Evolutionary conservation across 1,140 invertebrate genomes (phyloP).

Genomic region (Patella vulgata): DNA sequence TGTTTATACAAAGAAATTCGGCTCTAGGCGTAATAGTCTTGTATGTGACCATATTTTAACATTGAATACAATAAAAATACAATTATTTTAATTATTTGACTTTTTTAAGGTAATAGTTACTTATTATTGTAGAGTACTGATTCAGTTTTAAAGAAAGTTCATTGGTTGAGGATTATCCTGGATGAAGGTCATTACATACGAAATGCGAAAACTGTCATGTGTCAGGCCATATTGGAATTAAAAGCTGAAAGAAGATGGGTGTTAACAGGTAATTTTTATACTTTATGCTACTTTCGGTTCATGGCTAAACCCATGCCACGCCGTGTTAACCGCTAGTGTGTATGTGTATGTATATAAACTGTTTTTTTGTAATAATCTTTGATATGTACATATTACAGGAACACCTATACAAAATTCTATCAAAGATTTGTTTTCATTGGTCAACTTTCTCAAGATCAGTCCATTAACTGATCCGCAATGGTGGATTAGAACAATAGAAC

Average conservation of each 20-base stretch:
- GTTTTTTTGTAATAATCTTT: too few species aligned
- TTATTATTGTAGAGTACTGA: conserved; percentile 10
- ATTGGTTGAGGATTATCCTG: conserved; percentile 85
- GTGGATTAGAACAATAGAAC: conserved; percentile 75
- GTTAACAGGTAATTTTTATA: conserved; percentile 76
- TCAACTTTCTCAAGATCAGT: conserved; percentile 82
- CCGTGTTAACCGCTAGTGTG: too few species aligned
- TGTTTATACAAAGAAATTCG: too few species aligned
- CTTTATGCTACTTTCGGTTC: too few species aligned
- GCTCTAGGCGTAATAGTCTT: background rate
- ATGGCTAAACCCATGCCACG: too few species aligned
- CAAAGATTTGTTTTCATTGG: conserved; percentile 83
- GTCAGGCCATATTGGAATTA: conserved; percentile 76
- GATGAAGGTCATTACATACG: conserved; percentile 92
- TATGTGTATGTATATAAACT: too few species aligned
- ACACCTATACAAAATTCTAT: conserved; percentile 95
- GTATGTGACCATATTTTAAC: background rate
- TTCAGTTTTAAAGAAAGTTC: conserved; percentile 70
- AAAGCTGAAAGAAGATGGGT: conserved; percentile 77
- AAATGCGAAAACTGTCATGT: conserved; percentile 81
- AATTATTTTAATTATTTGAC: background rate
- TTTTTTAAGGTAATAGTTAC: too few species aligned
- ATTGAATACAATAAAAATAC: background rate
- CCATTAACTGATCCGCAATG: conserved; percentile 73
- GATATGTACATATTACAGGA: conserved; percentile 73